Evolutionary conservation across 2,888 invertebrate species (phyloP).

Genomic region (Megalurothrips usitatus): DNA sequence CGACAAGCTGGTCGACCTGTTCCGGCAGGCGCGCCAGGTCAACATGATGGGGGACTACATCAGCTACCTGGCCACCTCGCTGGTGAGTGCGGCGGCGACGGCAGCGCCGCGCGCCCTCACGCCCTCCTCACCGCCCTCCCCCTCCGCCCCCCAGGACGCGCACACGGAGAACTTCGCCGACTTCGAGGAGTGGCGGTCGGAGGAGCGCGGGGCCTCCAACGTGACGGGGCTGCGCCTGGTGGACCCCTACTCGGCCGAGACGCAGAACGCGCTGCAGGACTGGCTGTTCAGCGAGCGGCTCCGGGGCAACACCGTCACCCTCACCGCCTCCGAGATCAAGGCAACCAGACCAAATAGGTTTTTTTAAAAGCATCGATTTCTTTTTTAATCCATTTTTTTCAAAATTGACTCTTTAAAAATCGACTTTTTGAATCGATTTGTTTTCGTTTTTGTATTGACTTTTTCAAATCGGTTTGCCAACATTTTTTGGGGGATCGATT

Average conservation of each 20-base stretch:
- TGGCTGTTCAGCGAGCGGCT: conserved; percentile 41
- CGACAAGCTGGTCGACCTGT: conserved; percentile 60
- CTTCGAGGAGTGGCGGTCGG: conserved; percentile 52
- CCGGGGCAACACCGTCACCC: conserved; percentile 37
- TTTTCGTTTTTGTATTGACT: too few relatives aligned
- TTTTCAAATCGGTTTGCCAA: too few relatives aligned
- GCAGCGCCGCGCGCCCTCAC: too few relatives aligned
- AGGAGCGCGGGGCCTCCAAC: conserved; percentile 55
- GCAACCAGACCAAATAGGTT: not conserved
- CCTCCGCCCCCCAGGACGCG: conserved; percentile 57
- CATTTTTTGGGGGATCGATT: too few relatives aligned
- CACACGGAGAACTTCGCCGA: conserved; percentile 74
- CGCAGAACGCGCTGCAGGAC: conserved; percentile 42
- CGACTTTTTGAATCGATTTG: too few relatives aligned
- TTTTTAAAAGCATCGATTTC: too few relatives aligned
- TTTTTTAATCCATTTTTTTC: too few relatives aligned
- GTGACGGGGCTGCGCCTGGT: conserved; percentile 64
- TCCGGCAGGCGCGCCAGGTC: conserved; percentile 62
- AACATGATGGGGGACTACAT: conserved; percentile 77
- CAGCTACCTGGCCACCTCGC: conserved; percentile 69
- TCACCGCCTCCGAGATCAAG: not conserved
- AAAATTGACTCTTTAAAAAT: too few relatives aligned
- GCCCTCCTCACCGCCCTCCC: too few relatives aligned
- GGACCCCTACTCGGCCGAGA: conserved; percentile 45
- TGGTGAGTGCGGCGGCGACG: conserved; percentile 49